Base-by-base conservation (phyloP, 2,113 vertebrate species). In the Prietella phreatophila region DNA sequence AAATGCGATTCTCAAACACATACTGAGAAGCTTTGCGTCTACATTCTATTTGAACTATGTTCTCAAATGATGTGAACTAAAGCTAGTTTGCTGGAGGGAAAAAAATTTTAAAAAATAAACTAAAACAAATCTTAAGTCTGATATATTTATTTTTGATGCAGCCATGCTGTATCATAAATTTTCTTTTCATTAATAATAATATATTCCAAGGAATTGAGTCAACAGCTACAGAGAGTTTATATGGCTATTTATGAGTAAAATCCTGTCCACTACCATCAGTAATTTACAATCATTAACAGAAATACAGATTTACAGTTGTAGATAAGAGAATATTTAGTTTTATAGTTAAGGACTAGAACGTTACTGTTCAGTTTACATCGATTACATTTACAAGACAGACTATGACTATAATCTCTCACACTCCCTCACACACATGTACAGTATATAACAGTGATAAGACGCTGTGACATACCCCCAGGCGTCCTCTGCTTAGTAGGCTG, bases 401-500 rank as follows among this genome's bases (percentile, higher is more conserved):
- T 50, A 14, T 50, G 5, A 78, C 42, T 55, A 30, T 19, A 80
- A 80, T 11, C 25, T 30, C 60, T 58, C 11, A 42, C 63, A 75
- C 55, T 39, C 33, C 33, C 39, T 73, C 39, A 76, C 60, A 86
- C 60, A 63, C 47, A 60, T 39, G 71, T 39, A 85, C 33, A 67
- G 42, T 65, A 27, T 53, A 1, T 39, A 4, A 79, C 20, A 83
- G 3, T 39, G 9, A 83, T 25, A 25, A 50, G 20, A 33, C 5
- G 42, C 79, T 25, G 65, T 55, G 36, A 85, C 87, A 71, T 30
- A 99, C 98, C 83, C 94, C 93, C 83, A 99, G 94, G 47, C 86
- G 96, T 88, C 98, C 98, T 50, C 95, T 95, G 93, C 94, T 97
- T 89, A 99, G 95, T 90, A 99, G 91, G 85, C 71, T 93, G 89